Conservation (phyloP, 2,113 vertebrate genomes). For the Hystrix cristata region DNA sequence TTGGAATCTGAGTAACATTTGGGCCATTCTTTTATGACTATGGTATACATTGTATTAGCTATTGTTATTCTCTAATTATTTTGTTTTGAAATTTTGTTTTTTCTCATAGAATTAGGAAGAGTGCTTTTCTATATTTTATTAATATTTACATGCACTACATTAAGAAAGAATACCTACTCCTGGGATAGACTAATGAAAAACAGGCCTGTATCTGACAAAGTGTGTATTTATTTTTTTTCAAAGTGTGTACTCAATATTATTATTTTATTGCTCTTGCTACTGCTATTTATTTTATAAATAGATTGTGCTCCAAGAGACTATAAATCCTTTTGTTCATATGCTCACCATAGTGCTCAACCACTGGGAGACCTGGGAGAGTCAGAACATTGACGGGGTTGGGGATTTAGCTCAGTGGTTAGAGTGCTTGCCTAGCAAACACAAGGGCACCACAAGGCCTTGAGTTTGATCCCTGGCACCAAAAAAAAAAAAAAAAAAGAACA, state of each 20-base stretch:
- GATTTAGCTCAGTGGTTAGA: too few species aligned
- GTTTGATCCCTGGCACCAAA: too few species aligned
- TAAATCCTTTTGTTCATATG: slow-evolving; percentile 14
- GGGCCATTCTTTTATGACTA: too few species aligned
- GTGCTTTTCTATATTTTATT: not conserved
- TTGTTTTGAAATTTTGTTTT: too few species aligned
- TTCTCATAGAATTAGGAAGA: too few species aligned
- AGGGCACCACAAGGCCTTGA: too few species aligned
- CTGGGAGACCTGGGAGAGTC: not conserved
- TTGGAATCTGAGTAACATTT: too few species aligned
- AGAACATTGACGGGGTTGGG: not conserved
- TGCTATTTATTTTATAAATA: not conserved
- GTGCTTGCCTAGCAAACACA: too few species aligned
- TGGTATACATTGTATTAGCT: too few species aligned
- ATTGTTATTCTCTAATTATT: too few species aligned
- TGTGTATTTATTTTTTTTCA: not conserved
- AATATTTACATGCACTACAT: not conserved
- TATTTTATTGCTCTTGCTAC: not conserved
- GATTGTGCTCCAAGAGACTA: not conserved
- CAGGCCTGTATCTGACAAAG: not conserved
- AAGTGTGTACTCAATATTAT: not conserved
- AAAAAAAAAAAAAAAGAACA: too few species aligned
- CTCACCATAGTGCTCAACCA: not conserved
- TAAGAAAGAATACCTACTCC: not conserved
- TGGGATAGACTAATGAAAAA: not conserved